These are phyloP conservation scores for Mantis religiosa DNA, from an alignment of 2,888 invertebrate species.

Conservation along the genomic window DNA sequence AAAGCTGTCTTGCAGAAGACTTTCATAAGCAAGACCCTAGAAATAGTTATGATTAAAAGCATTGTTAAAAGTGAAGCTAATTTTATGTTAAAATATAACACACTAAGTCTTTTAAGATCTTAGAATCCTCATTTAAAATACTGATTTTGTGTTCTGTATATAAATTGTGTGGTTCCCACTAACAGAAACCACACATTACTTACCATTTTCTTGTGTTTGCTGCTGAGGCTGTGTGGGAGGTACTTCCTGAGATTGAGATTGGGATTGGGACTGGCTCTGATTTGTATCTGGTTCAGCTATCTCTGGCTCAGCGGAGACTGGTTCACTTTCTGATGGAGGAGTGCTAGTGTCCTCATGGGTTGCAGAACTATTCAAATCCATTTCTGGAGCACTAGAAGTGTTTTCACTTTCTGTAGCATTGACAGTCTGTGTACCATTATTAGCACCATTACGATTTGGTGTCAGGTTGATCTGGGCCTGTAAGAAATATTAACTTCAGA, in stretches of 20 bases:
- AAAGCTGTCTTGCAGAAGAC: no score
- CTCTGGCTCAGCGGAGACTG: neutral
- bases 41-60: no score
- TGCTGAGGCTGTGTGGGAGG: neutral
- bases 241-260: neutral
- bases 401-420: neutral
- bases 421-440: neutral
- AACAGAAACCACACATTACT: no score
- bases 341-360: neutral
- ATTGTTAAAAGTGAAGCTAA: no score
- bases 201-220: neutral
- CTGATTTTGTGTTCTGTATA: no score
- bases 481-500: neutral
- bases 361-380: neutral
- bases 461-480: constrained; percentile 21
- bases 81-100: no score
- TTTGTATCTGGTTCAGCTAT: neutral
- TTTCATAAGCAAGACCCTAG: no score
- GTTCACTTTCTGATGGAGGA: neutral
- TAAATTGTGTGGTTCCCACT: no score
- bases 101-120: no score
- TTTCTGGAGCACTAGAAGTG: neutral
- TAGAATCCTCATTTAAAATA: no score
- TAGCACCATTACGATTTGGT: constrained; percentile 4
- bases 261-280: neutral